phyloP scores from a whole-genome alignment of 92 coral and sea anemone species.

The Ricordea florida region DNA sequence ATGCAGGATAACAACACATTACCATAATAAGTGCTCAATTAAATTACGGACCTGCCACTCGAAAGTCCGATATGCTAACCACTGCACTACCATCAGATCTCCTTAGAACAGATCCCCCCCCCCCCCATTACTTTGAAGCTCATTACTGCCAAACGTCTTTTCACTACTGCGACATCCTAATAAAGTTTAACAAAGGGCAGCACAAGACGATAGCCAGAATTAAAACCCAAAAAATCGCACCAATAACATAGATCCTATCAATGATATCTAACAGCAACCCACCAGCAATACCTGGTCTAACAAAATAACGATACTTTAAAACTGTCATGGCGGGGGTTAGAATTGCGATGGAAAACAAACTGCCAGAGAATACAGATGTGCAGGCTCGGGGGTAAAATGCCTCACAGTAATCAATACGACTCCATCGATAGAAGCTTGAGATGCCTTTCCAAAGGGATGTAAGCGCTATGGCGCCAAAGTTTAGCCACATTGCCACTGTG shows the following conservation, averaged over 20 bases:
- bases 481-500: conserved; percentile 64
- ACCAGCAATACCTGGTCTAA: conserved; percentile 54
- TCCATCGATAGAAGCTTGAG: conserved; percentile 94
- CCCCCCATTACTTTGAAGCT: neutral
- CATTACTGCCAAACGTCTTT: neutral
- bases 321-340: conserved; percentile 95
- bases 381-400: conserved; percentile 84
- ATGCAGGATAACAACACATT: too few species aligned
- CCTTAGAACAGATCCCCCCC: too few species aligned
- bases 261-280: conserved; percentile 77
- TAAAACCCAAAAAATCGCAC: conserved; percentile 88
- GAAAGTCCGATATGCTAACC: too few species aligned
- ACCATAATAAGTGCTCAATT: too few species aligned
- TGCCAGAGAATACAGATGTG: conserved; percentile 86
- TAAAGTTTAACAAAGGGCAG: conserved; percentile 86
- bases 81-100: too few species aligned
- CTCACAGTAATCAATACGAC: conserved; percentile 73
- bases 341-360: conserved; percentile 74
- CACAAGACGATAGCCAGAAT: conserved; percentile 75
- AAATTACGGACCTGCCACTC: too few species aligned
- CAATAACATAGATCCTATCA: conserved; percentile 81
- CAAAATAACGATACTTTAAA: conserved; percentile 80
- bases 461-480: conserved; percentile 76
- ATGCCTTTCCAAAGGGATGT: conserved; percentile 98
- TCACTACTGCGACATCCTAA: conserved; percentile 69